Conservation (phyloP, 2,797 vertebrate species). For the Spinus olivaceus region DNA sequence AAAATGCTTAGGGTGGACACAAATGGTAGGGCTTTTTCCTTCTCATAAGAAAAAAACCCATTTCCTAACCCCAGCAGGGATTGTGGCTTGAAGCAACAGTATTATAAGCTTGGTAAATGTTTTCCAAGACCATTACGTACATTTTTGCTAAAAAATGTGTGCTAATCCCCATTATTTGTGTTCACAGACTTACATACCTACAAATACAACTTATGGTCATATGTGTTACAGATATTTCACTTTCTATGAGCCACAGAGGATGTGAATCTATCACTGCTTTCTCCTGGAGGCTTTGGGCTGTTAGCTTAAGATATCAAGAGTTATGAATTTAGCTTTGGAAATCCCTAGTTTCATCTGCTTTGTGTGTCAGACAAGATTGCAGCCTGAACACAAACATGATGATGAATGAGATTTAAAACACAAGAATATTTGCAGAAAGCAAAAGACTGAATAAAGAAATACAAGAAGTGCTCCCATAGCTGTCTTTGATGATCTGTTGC, state of each 20-base stretch:
- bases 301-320: conserved; percentile 11
- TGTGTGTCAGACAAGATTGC: neutral
- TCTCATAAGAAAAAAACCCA: neutral
- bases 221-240: neutral
- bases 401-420: conserved; percentile 20
- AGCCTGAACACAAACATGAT: neutral
- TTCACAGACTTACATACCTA: neutral
- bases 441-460: neutral
- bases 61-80: neutral
- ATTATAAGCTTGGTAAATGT: neutral
- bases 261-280: neutral
- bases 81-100: neutral
- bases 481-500: neutral
- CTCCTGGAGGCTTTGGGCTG: neutral
- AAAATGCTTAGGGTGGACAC: neutral
- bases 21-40: neutral
- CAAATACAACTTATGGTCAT: neutral
- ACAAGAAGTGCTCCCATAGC: neutral
- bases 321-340: conserved; percentile 21
- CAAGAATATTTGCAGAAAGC: conserved; percentile 25
- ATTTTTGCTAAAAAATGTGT: neutral
- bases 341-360: neutral
- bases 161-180: neutral
- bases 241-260: neutral
- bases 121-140: neutral